Evolutionary conservation across 2,888 invertebrate genomes (phyloP), one percentile per base, ranked within the genome.

Genomic region (Octodonta nipae): DNA sequence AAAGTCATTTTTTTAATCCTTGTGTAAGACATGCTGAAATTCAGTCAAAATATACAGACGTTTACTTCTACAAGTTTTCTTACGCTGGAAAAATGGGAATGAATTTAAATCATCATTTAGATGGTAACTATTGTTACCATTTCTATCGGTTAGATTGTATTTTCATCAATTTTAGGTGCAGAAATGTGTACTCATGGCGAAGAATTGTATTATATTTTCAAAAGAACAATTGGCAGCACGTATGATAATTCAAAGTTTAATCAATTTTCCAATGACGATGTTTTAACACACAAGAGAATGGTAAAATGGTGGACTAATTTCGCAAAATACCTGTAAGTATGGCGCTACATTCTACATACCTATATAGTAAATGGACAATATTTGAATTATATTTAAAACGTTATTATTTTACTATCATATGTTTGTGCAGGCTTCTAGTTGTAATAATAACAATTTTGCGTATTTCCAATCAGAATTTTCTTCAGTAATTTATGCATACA

Each of bases 231-330:
- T 12, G 26, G 26, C 17, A 36, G 33, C 12, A n/a, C n/a, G n/a
- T 47, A 47, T 26, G 39, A 49, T 28, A 49, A 49, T 33, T 41
- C 43, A 2, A 30, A 43, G 28, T 32, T 43, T 27, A 31, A 12
- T 13, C 16, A 17, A 14, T 43, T 41, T 30, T 32, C 43, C 1
- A 15, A 24, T 24, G 32, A 31, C 14, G 47, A 49, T 29, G 32
- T 38, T 8, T 7, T 38, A 7, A 44, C 40, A 7, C 40, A 41
- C 13, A 38, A 35, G 5, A 35, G 43, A 10, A 36, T 49, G 36
- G 34, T 41, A 1, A 44, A 32, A 28, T 33, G 47, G 5, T 49
- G 77, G 75, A 67, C 73, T 0, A 73, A 76, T 45, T 78, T 78
- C 52, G 76, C 75, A 0, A 70, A 67, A 48, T 55, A 54, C 45